phyloP scores from a whole-genome alignment of 2,888 invertebrate genomes.

The Aethes cnicana region DNA sequence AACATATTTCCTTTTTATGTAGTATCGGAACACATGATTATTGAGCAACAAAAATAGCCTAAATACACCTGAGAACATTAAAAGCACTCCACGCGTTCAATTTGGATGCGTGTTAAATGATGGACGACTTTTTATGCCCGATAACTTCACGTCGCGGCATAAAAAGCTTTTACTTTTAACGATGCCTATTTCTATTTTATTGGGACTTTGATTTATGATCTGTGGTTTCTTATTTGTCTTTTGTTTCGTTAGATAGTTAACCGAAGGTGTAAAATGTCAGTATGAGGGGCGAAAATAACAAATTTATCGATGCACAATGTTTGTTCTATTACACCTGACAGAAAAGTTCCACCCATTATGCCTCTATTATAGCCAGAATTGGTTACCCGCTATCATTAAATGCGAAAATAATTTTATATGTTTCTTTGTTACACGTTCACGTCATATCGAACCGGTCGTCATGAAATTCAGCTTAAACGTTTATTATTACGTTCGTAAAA shows the following conservation, averaged over 20 bases:
- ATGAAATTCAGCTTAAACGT: too few relatives aligned
- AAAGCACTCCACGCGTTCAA: background rate
- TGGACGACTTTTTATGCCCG: conserved; percentile 6
- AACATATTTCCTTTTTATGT: background rate
- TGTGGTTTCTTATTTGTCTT: background rate
- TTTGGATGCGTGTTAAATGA: background rate
- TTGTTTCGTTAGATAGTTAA: background rate
- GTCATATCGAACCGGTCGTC: too few relatives aligned
- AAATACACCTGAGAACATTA: background rate
- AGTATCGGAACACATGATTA: background rate
- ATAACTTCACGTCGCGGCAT: background rate
- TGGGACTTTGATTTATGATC: background rate
- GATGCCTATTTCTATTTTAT: background rate
- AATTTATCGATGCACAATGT: too few relatives aligned
- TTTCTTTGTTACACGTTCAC: too few relatives aligned
- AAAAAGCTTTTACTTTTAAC: conserved; percentile 12
- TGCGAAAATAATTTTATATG: too few relatives aligned
- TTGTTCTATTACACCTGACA: too few relatives aligned
- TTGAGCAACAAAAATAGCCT: background rate
- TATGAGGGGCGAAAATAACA: too few relatives aligned
- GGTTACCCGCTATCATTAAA: too few relatives aligned
- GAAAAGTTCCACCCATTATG: too few relatives aligned
- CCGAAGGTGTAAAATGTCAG: too few relatives aligned
- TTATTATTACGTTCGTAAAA: too few relatives aligned
- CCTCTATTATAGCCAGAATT: too few relatives aligned